These are phyloP conservation scores for Plestiodon gilberti DNA, from an alignment of 2,113 vertebrate species.

Conservation along the genomic window DNA sequence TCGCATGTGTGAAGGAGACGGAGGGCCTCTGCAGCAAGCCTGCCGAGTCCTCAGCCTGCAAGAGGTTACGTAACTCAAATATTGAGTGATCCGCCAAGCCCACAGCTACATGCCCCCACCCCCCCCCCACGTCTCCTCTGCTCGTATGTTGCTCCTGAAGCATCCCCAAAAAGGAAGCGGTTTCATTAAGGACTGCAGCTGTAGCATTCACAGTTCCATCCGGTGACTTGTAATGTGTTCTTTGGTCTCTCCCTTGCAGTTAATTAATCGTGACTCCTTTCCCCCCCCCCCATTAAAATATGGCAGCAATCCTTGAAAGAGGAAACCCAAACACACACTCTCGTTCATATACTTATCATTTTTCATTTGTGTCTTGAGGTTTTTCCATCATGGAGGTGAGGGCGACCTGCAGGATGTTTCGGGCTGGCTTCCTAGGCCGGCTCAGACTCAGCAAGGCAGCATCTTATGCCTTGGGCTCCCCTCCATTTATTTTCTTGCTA, in stretches of 20 bases:
- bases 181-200: neutral
- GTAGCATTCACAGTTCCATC: neutral
- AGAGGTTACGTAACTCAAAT: constrained; percentile 45
- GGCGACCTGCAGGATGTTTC: neutral
- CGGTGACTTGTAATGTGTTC: neutral
- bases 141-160: constrained; percentile 31
- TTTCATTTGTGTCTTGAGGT: neutral
- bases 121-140: constrained; percentile 17
- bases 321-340: neutral
- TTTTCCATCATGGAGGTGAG: no score
- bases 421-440: neutral
- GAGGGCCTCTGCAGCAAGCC: neutral
- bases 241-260: neutral
- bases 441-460: neutral
- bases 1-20: constrained; percentile 23
- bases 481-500: neutral
- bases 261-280: neutral
- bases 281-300: neutral
- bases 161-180: neutral
- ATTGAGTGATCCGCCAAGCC: neutral
- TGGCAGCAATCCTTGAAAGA: neutral
- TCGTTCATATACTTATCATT: neutral
- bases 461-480: neutral
- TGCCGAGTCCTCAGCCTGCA: neutral
- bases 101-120: neutral